A percentile compares a stretch with the other conserved stretches of the same genome.
Conservation (phyloP, 2,113 vertebrate genomes). For the Macaca fascicularis region DNA sequence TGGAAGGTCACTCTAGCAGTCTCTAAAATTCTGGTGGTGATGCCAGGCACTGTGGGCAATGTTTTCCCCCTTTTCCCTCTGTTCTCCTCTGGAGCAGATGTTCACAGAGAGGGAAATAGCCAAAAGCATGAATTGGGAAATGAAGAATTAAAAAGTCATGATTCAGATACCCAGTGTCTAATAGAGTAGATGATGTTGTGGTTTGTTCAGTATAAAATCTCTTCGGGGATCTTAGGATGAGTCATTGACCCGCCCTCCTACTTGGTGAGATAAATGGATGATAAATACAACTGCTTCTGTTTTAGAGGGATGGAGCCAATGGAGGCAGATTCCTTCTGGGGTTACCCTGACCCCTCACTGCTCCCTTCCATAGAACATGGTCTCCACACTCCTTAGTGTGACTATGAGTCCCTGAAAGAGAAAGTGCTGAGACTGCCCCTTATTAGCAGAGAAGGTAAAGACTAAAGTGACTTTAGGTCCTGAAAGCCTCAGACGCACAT, state of each 20-base stretch:
- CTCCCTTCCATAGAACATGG: neutral
- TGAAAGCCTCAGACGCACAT: neutral
- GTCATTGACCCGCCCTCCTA: neutral
- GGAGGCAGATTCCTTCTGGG: neutral
- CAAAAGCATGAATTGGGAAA: neutral
- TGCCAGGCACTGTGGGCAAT: neutral
- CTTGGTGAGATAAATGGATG: neutral
- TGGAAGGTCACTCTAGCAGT: neutral
- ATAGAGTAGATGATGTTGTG: neutral
- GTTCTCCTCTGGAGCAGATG: neutral
- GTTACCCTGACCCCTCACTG: fast-evolving
- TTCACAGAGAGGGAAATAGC: neutral
- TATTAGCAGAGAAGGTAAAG: neutral
- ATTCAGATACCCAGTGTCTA: neutral
- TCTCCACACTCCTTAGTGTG: neutral
- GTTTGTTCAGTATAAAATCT: neutral
- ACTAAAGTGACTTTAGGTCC: neutral
- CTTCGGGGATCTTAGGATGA: neutral
- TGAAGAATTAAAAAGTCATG: neutral
- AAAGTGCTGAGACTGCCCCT: neutral
- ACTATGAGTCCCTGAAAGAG: neutral
- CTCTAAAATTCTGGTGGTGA: neutral
- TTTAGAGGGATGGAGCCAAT: neutral
- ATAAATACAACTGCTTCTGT: neutral
- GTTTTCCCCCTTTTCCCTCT: neutral